Base-by-base conservation (phyloP, 1,140 invertebrate species). In the Nomia melanderi region DNA sequence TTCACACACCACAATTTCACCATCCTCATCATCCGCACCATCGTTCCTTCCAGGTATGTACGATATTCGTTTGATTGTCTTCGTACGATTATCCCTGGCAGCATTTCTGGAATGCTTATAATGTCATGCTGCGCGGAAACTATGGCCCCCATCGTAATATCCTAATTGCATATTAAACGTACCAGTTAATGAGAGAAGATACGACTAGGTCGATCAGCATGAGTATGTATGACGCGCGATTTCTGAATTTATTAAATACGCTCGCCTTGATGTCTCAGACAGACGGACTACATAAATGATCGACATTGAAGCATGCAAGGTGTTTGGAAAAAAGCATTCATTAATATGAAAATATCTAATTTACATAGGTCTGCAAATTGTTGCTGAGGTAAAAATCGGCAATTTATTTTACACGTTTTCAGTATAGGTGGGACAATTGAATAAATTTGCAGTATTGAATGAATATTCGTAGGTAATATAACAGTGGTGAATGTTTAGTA, bases 1-100 rank as follows among this genome's bases (percentile, higher is more conserved):
- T 95, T 91, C 94, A 95, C 88, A 94, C 94, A 75, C 93, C 94
- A 59, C 94, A 95, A 78, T 94, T 94, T 81, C 94, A 94, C 83
- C 94, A 94, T 86, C 92, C 93, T 72, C 93, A 91, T 84, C 89
- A 91, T 77, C 92, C 94, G 74, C 92, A 94, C 87, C 91, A 92
- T 67, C 92, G 93, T 56, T 91, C 93, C 50, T 93, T 94, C 82
- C 94, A 94, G 93, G 94, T 95, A 91, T 90, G 88, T 56, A 23
- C 57, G 41, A 66, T 29, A 36, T 53, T 82, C 50, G 78, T 72
- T 73, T 72, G 59, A 77, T 60, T 67, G 23, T 41, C 41, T 57
- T 36, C 23, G 47, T 44, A 14, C 60, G 54, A 65, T 59, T 65
- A 41, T 12, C 17, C 12, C 11, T 41, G 14, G 39, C 66, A 50